Conservation (phyloP, 2,113 vertebrate genomes). For the Chamaetylas fuelleborni region DNA sequence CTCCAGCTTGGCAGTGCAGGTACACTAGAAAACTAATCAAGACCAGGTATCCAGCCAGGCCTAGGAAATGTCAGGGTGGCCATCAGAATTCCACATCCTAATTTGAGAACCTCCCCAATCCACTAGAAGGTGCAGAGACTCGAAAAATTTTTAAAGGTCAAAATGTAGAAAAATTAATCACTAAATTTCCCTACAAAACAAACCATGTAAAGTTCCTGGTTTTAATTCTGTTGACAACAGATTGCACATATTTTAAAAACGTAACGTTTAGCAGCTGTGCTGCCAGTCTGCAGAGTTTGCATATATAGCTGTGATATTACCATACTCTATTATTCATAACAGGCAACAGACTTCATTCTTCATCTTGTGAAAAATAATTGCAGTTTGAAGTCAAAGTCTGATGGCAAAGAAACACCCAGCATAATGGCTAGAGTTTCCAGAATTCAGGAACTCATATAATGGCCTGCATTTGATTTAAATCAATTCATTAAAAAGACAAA, state of each 20-base stretch:
- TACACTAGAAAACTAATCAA: conserved; percentile 50
- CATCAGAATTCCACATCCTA: conserved; percentile 51
- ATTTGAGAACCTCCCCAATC: conserved; percentile 37
- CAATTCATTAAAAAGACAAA: background rate
- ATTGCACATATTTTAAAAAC: conserved; percentile 52
- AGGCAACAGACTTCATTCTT: conserved; percentile 48
- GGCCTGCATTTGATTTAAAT: background rate
- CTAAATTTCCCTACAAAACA: conserved; percentile 54
- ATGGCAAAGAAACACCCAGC: background rate
- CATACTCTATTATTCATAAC: conserved; percentile 66
- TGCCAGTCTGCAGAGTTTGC: conserved; percentile 54
- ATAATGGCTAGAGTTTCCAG: background rate
- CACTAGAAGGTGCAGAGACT: background rate
- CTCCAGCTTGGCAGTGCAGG: conserved; percentile 6
- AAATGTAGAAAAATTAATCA: conserved; percentile 27
- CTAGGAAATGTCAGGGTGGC: conserved; percentile 60
- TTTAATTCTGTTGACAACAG: conserved; percentile 65
- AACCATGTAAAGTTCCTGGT: conserved; percentile 7
- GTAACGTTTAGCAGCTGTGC: conserved; percentile 53
- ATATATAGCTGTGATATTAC: conserved; percentile 58
- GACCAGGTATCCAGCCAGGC: conserved; percentile 39
- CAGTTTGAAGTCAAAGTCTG: conserved; percentile 14
- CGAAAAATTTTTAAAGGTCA: conserved; percentile 50
- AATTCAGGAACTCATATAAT: background rate
- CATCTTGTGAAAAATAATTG: conserved; percentile 51